Percentiles rank a stretch among this genome's conserved stretches.
These are phyloP conservation scores for Holcopasites calliopsidis DNA, from an alignment of 1,140 invertebrate genomes.

Conservation along the genomic window DNA sequence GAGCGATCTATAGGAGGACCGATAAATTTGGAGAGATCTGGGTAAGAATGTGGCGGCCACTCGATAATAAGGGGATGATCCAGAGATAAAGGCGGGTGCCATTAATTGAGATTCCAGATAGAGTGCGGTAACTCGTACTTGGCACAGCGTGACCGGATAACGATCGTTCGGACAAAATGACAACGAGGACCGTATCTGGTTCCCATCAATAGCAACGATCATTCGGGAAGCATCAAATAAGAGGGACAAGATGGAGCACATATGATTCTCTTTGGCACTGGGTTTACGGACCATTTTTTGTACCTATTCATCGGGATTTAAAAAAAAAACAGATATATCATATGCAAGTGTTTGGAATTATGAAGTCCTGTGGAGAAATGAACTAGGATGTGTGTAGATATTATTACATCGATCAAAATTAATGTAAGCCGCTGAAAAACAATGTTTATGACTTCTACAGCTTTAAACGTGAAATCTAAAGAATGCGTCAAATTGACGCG, in stretches of 20 bases:
- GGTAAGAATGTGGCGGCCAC: conserved; percentile 49
- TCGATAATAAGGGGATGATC: conserved; percentile 76
- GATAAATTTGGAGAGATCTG: conserved; percentile 68
- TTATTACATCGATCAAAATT: too few species aligned
- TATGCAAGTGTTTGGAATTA: too few species aligned
- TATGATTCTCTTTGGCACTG: background rate
- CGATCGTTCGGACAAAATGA: conserved; percentile 71
- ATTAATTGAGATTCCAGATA: conserved; percentile 78
- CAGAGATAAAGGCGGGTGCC: conserved; percentile 69
- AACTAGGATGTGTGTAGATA: too few species aligned
- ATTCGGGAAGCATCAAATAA: background rate
- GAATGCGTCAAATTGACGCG: too few species aligned
- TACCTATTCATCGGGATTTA: too few species aligned
- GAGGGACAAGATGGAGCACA: background rate
- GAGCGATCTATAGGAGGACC: conserved; percentile 15
- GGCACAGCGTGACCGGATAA: conserved; percentile 66
- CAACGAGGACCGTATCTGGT: conserved; percentile 62
- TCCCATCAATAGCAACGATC: conserved; percentile 43
- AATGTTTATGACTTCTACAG: too few species aligned
- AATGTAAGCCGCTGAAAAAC: too few species aligned
- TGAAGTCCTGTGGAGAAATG: too few species aligned
- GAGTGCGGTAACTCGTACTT: conserved; percentile 70
- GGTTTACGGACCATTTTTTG: too few species aligned
- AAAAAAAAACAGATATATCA: too few species aligned
- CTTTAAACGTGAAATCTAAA: too few species aligned